Percentiles rank a stretch among this genome's conserved stretches.
phyloP scores from a whole-genome alignment of 1,140 invertebrate genomes.

The Aphaenogaster floridana region DNA sequence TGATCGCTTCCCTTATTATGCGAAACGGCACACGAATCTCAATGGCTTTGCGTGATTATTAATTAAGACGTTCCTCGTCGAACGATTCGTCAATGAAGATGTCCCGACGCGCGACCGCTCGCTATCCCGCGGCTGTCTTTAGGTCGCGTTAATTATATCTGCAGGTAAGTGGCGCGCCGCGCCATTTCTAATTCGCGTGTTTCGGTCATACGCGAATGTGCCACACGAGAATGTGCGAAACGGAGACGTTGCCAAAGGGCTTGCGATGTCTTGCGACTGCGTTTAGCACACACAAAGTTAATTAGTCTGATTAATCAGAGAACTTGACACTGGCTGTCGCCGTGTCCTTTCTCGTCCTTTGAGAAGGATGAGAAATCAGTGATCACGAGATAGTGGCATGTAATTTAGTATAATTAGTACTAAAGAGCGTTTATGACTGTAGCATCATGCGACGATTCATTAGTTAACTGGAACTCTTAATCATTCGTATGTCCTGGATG shows the following conservation, averaged over 20 bases:
- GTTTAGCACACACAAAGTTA: slow-evolving; percentile 20
- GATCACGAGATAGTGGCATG: slow-evolving; percentile 12
- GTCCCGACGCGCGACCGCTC: slow-evolving; percentile 22
- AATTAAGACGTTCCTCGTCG: slow-evolving; percentile 71
- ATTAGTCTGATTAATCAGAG: slow-evolving; percentile 57
- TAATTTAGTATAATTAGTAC: slow-evolving; percentile 43
- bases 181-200: slow-evolving; percentile 46
- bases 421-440: slow-evolving; percentile 40
- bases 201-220: slow-evolving; percentile 17
- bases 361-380: slow-evolving; percentile 5
- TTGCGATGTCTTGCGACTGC: neutral
- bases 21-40: slow-evolving; percentile 74
- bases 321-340: neutral
- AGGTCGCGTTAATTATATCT: slow-evolving; percentile 67
- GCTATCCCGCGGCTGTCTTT: slow-evolving; percentile 16
- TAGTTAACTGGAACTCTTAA: neutral
- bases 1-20: slow-evolving; percentile 72
- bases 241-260: slow-evolving; percentile 16
- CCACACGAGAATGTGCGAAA: neutral
- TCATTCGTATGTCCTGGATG: neutral
- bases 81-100: slow-evolving; percentile 64
- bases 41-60: slow-evolving; percentile 76
- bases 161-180: slow-evolving; percentile 54
- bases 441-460: slow-evolving; percentile 12
- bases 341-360: slow-evolving; percentile 8